Conservation (phyloP, 2,797 vertebrate species). For the Setipinna tenuifilis region DNA sequence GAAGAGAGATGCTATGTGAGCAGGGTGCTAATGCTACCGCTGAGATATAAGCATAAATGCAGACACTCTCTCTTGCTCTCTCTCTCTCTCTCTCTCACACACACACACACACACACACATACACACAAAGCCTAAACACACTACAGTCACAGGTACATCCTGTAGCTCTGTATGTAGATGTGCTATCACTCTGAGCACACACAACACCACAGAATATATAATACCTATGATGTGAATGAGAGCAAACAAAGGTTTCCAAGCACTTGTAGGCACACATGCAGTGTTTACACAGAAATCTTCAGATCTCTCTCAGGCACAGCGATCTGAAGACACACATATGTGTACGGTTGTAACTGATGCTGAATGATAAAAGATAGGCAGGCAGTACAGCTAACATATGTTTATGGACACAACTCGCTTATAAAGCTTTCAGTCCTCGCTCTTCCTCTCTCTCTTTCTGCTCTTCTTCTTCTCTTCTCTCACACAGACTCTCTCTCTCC, state of each 20-base stretch:
- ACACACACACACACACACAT: conserved; percentile 32
- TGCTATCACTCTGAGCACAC: neutral
- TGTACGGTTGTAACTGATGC: neutral
- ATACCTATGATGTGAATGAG: conserved; percentile 24
- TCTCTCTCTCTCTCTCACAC: conserved; percentile 45
- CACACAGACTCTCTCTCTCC: conserved; percentile 10
- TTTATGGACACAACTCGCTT: neutral
- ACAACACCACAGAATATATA: neutral
- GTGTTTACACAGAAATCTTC: neutral
- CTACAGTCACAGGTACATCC: no score
- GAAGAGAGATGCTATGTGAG: conserved; percentile 78
- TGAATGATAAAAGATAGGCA: neutral
- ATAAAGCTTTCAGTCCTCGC: neutral
- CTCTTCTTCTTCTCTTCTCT: neutral
- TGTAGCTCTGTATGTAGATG: neutral
- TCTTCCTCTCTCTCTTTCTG: conserved; percentile 20
- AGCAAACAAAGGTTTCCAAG: conserved; percentile 36
- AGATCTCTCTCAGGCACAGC: conserved; percentile 44
- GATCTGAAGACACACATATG: conserved; percentile 47
- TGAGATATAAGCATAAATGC: conserved; percentile 9
- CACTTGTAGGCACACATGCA: conserved; percentile 5
- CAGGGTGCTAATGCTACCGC: conserved; percentile 72
- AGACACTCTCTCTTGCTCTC: conserved; percentile 25
- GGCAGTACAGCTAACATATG: neutral
- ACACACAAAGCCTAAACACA: neutral